phyloP scores from a whole-genome alignment of 2,113 vertebrate species.

The Zosterops japonicus region DNA sequence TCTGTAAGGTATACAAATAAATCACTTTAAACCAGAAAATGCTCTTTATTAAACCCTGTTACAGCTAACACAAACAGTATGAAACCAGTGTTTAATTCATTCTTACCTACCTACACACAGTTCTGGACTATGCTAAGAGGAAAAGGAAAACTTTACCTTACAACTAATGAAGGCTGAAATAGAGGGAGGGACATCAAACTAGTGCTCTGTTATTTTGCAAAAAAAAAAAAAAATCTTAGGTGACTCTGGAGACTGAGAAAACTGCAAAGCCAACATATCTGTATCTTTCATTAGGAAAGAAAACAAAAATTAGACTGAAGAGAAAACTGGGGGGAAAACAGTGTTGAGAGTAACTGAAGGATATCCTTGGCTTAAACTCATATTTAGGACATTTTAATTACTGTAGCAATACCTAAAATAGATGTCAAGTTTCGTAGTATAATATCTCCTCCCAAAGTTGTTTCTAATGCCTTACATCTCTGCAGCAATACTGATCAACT shows the following conservation, averaged over 20 bases:
- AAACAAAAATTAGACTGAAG: background rate
- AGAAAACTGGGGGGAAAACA: background rate
- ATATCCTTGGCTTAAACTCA: background rate
- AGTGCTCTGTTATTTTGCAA: background rate
- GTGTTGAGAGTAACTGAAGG: background rate
- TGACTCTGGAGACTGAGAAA: background rate
- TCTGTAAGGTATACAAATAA: background rate
- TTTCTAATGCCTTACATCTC: background rate
- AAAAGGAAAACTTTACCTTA: background rate
- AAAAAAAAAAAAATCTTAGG: background rate
- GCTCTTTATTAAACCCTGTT: background rate
- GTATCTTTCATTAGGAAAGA: background rate
- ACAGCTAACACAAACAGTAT: background rate
- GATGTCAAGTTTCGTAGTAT: background rate
- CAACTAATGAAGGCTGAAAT: background rate
- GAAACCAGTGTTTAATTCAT: background rate
- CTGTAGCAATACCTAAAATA: background rate
- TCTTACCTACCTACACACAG: background rate
- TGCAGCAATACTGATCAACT: background rate
- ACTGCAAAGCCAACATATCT: background rate
- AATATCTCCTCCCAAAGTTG: background rate
- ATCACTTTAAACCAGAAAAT: background rate
- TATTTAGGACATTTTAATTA: background rate
- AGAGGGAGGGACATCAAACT: background rate
- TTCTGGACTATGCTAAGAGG: background rate